These are phyloP conservation scores for Gopherus evgoodei DNA, from an alignment of 2,113 vertebrate species.

Conservation along the genomic window DNA sequence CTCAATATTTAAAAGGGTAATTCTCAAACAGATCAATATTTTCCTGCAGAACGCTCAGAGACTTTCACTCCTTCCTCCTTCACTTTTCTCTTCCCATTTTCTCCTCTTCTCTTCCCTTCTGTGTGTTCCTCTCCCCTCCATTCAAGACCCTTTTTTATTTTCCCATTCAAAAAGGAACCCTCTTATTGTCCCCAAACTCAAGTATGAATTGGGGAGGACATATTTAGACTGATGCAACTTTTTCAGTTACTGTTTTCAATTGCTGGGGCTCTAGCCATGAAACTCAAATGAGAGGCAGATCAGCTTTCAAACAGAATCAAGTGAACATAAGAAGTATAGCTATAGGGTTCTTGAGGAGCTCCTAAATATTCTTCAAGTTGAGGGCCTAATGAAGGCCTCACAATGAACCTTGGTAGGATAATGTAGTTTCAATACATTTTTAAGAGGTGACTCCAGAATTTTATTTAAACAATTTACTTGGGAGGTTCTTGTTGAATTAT, in stretches of 20 bases:
- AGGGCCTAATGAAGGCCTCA: conserved; percentile 19
- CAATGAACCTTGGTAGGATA: conserved; percentile 52
- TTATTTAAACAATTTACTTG: conserved; percentile 51
- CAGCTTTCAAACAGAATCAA: conserved; percentile 49
- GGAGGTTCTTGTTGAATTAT: conserved; percentile 27
- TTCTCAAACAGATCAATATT: not conserved
- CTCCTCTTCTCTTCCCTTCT: not conserved
- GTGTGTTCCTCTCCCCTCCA: conserved; percentile 4
- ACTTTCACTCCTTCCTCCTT: not conserved
- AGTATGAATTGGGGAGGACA: conserved; percentile 16
- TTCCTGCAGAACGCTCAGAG: not conserved
- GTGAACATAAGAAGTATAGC: not conserved
- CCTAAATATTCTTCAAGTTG: conserved; percentile 38
- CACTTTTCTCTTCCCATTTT: not conserved
- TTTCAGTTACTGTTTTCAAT: conserved; percentile 16
- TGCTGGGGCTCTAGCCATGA: conserved; percentile 32
- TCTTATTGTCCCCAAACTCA: conserved; percentile 25
- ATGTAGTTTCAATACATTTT: conserved; percentile 14
- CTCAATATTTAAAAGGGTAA: not conserved
- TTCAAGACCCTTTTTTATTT: not conserved
- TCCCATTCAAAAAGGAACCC: conserved; percentile 34
- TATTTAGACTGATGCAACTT: not conserved
- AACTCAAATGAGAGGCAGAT: conserved; percentile 25
- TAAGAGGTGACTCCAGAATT: conserved; percentile 33
- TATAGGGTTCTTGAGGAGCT: conserved; percentile 22